A percentile compares a stretch with the other conserved stretches of the same genome.
These are phyloP conservation scores for Dermatemys mawii DNA, from an alignment of 2,113 vertebrate genomes.

Conservation along the genomic window DNA sequence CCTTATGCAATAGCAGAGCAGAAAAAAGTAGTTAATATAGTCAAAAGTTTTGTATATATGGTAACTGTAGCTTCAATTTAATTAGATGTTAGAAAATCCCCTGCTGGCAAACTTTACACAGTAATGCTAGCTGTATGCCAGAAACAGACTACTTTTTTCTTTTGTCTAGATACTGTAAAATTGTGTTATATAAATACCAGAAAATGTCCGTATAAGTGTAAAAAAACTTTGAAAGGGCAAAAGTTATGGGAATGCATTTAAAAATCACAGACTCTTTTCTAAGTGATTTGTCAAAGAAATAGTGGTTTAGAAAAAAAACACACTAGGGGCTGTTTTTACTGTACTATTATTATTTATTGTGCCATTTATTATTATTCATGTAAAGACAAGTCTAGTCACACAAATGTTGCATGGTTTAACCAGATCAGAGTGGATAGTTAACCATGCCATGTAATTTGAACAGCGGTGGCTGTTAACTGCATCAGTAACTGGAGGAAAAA, in stretches of 20 bases:
- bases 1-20: not conserved
- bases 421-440: not conserved
- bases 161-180: constrained; percentile 23
- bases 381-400: not conserved
- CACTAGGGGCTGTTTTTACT: not conserved
- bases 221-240: constrained; percentile 24
- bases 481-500: not conserved
- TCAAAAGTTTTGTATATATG: not conserved
- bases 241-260: constrained; percentile 30
- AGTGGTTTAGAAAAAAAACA: constrained; percentile 20
- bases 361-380: not conserved
- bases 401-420: not conserved
- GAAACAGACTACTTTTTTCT: not conserved
- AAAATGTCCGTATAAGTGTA: constrained; percentile 31
- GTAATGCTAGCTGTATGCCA: constrained; percentile 15
- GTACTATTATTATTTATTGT: not conserved
- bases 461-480: not conserved
- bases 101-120: constrained; percentile 39
- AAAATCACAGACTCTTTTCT: constrained; percentile 31
- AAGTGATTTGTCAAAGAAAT: constrained; percentile 29
- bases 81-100: constrained; percentile 58
- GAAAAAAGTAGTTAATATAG: constrained; percentile 10
- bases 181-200: constrained; percentile 40
- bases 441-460: not conserved
- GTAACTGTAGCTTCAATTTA: constrained; percentile 44